Evolutionary conservation across 2,888 invertebrate species (phyloP).

Genomic region (Hemaris fuciformis): DNA sequence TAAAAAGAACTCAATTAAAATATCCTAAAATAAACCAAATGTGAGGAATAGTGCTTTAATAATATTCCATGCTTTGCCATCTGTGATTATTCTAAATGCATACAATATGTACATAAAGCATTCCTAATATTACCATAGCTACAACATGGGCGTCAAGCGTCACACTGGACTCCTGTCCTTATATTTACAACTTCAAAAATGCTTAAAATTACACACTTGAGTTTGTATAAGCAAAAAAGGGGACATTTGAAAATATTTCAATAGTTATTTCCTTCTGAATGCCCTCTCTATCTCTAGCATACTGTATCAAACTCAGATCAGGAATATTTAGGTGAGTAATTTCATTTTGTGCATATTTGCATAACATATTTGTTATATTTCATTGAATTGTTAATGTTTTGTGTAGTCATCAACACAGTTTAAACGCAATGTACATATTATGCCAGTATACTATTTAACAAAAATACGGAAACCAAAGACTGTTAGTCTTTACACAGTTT

Average conservation of each 20-base stretch:
- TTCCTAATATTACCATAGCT: conserved; percentile 20
- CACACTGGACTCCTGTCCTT: neutral
- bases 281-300: no score
- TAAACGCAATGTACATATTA: no score
- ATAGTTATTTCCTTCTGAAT: no score
- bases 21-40: neutral
- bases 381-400: neutral
- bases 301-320: neutral
- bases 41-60: neutral
- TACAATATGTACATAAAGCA: conserved; percentile 1
- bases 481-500: neutral
- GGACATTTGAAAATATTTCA: neutral
- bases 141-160: conserved; percentile 21
- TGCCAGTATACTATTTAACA: no score
- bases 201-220: neutral
- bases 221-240: neutral
- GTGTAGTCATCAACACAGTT: no score
- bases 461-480: no score
- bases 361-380: neutral
- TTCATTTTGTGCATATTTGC: neutral
- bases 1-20: no score
- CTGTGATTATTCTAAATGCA: neutral
- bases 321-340: neutral
- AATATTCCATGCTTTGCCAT: neutral
- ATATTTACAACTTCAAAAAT: conserved; percentile 1